phyloP scores from a whole-genome alignment of 1,140 invertebrate species.

The Pteromalus puparum region DNA sequence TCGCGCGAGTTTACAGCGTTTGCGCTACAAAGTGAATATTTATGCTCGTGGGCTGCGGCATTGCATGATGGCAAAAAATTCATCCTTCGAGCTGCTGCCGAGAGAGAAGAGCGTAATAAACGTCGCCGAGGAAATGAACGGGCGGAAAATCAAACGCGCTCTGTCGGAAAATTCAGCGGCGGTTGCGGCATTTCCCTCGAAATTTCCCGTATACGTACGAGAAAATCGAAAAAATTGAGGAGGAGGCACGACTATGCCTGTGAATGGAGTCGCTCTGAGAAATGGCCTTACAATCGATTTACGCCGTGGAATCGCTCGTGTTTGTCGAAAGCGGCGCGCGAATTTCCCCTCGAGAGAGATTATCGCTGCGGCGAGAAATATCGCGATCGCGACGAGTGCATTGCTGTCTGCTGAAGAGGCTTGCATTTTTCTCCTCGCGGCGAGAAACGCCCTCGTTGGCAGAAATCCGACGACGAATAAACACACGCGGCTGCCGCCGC shows the following conservation, averaged over 20 bases:
- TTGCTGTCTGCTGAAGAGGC: no score
- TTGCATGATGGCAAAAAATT: background rate
- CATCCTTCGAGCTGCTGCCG: no score
- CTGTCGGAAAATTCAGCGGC: background rate
- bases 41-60: background rate
- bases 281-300: slow-evolving; percentile 62
- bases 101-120: no score
- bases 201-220: background rate
- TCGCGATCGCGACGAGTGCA: background rate
- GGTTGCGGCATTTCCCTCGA: background rate
- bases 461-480: no score
- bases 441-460: no score
- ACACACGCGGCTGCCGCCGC: no score
- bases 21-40: background rate
- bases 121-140: background rate
- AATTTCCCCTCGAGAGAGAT: background rate
- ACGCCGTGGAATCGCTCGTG: slow-evolving; percentile 54
- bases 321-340: background rate
- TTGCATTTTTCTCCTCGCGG: no score
- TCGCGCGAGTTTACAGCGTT: background rate
- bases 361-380: no score
- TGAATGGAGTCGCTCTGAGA: slow-evolving; percentile 47
- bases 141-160: background rate
- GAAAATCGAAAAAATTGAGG: slow-evolving; percentile 2
- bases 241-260: background rate